These are phyloP conservation scores for Holothuria leucospilota DNA, from an alignment of 53 echinoderm and acorn worm genomes.

Conservation along the genomic window DNA sequence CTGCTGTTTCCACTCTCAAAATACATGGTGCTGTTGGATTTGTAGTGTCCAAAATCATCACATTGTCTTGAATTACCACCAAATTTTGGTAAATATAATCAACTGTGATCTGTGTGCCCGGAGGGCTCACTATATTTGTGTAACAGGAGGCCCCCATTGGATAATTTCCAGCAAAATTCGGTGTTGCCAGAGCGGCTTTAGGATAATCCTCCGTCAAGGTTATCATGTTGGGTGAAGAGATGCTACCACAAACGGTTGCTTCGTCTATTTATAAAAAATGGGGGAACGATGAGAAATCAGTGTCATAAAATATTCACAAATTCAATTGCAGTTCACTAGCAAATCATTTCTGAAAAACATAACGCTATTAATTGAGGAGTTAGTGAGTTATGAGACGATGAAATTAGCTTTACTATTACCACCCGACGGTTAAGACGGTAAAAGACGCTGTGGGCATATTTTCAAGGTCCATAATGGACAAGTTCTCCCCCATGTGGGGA, in stretches of 20 bases:
- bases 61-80: not conserved
- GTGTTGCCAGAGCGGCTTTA: constrained; percentile 9
- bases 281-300: too few relatives aligned
- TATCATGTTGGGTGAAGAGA: not conserved
- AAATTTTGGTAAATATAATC: not conserved
- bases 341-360: too few relatives aligned
- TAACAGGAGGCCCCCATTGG: not conserved
- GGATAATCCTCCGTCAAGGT: constrained; percentile 6
- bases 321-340: too few relatives aligned
- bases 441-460: too few relatives aligned
- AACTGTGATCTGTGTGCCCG: not conserved
- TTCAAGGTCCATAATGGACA: too few relatives aligned
- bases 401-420: too few relatives aligned
- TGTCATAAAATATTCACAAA: too few relatives aligned
- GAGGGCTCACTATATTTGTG: not conserved
- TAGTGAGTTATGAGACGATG: too few relatives aligned
- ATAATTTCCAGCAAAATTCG: not conserved
- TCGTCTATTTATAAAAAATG: not conserved
- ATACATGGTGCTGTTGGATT: not conserved
- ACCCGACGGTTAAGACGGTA: too few relatives aligned
- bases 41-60: not conserved
- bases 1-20: not conserved
- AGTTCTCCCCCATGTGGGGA: too few relatives aligned
- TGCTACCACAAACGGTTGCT: not conserved
- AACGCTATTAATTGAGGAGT: too few relatives aligned